Conservation (phyloP, 2,113 vertebrate genomes). For the Smithornis capensis region DNA sequence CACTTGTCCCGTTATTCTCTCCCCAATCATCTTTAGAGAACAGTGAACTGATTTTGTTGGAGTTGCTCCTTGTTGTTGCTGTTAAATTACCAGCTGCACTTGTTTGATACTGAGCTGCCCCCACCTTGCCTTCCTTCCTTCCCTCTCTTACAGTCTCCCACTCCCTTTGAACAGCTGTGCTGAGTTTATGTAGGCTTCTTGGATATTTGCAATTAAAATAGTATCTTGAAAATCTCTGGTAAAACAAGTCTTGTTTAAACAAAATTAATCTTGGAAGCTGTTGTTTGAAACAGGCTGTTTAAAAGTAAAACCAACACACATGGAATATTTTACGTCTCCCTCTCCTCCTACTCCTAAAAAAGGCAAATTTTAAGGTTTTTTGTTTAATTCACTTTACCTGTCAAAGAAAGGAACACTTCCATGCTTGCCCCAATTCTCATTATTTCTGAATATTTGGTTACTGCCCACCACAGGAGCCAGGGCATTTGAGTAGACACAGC, state of each 20-base stretch:
- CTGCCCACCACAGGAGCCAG: background rate
- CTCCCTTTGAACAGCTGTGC: background rate
- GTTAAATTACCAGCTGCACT: background rate
- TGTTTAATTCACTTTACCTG: background rate
- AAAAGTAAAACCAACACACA: background rate
- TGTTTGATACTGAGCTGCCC: background rate
- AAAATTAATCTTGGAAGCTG: background rate
- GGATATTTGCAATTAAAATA: background rate
- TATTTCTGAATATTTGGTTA: background rate
- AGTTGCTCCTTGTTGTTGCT: background rate
- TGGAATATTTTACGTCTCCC: background rate
- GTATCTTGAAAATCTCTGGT: background rate
- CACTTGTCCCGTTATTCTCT: background rate
- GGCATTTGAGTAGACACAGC: background rate
- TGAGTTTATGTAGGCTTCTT: background rate
- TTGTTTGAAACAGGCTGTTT: background rate
- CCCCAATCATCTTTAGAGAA: background rate
- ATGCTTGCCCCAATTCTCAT: background rate
- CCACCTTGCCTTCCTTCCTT: background rate
- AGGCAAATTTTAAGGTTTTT: background rate
- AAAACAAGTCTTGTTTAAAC: background rate
- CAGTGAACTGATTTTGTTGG: fast-evolving
- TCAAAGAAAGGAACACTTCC: background rate
- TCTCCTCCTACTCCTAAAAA: background rate
- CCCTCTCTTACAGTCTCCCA: background rate